These are phyloP conservation scores for Acanthornis magna DNA, from an alignment of 2,797 vertebrate genomes.

Conservation along the genomic window DNA sequence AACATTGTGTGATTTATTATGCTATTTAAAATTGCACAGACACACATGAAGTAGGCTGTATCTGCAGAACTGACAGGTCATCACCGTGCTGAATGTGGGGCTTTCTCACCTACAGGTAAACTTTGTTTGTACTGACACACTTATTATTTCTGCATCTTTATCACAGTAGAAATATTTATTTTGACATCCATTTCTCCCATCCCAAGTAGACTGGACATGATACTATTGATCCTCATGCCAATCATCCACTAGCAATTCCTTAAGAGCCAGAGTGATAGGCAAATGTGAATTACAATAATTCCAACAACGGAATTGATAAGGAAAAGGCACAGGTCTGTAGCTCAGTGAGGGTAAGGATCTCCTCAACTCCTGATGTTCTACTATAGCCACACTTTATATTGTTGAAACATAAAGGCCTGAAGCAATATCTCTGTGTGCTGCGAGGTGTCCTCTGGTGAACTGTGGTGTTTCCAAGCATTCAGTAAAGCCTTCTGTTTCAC, in stretches of 20 bases:
- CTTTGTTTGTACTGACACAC: not conserved
- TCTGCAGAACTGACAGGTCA: not conserved
- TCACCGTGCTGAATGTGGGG: fast-evolving
- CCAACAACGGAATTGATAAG: not conserved
- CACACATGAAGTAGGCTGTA: not conserved
- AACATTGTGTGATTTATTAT: not conserved
- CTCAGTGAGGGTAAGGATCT: not conserved
- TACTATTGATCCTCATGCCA: not conserved
- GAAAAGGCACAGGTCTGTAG: not conserved
- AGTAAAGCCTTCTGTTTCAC: not conserved
- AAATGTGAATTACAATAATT: not conserved
- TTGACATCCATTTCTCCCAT: not conserved
- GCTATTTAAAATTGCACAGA: not conserved
- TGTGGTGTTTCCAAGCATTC: not conserved
- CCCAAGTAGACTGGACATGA: not conserved
- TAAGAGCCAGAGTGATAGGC: not conserved
- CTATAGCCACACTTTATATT: not conserved
- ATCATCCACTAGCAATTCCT: not conserved
- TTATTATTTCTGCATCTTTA: not conserved
- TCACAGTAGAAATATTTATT: not conserved
- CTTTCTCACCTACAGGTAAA: not conserved
- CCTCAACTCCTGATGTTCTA: not conserved
- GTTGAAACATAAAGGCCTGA: not conserved
- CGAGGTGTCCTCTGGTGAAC: not conserved
- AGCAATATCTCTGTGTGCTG: not conserved